Evolutionary conservation across 23 tunicate genomes (phyloP).

Genomic region (Botrylloides violaceus): DNA sequence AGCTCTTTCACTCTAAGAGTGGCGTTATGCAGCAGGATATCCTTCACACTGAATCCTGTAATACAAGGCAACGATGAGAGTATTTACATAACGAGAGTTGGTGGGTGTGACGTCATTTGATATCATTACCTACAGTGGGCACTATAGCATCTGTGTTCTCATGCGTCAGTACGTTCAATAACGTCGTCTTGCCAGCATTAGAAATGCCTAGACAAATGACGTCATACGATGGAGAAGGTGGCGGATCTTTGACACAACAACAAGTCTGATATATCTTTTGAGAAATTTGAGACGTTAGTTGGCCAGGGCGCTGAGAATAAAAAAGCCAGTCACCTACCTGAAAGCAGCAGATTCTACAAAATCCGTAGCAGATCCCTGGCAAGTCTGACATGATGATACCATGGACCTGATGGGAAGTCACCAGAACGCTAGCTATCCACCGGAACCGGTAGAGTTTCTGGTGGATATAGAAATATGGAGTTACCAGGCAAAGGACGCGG

Average conservation of each 20-base stretch:
- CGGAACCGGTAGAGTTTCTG: too few relatives aligned
- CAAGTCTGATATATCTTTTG: conserved; percentile 2
- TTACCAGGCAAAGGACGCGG: too few relatives aligned
- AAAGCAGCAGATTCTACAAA: conserved; percentile 30
- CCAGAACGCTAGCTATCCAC: too few relatives aligned
- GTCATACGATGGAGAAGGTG: conserved; percentile 23
- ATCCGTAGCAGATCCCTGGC: conserved; percentile 30
- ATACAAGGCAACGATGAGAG: neutral
- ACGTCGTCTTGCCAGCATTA: conserved; percentile 75
- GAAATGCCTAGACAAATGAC: conserved; percentile 61
- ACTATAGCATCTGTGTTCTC: conserved; percentile 68
- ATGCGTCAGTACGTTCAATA: conserved; percentile 32
- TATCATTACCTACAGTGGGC: conserved; percentile 53
- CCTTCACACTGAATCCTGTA: conserved; percentile 58
- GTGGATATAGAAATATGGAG: too few relatives aligned
- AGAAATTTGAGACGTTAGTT: neutral
- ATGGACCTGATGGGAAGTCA: neutral
- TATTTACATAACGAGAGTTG: neutral
- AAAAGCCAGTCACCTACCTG: conserved; percentile 9
- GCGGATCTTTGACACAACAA: conserved; percentile 55
- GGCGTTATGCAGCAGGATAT: conserved; percentile 41
- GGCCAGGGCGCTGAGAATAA: neutral
- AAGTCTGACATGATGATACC: conserved; percentile 14
- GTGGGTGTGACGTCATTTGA: neutral
- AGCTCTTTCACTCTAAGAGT: conserved; percentile 59